Conservation (phyloP, 2,888 invertebrate species). For the Parelbella ahira region DNA sequence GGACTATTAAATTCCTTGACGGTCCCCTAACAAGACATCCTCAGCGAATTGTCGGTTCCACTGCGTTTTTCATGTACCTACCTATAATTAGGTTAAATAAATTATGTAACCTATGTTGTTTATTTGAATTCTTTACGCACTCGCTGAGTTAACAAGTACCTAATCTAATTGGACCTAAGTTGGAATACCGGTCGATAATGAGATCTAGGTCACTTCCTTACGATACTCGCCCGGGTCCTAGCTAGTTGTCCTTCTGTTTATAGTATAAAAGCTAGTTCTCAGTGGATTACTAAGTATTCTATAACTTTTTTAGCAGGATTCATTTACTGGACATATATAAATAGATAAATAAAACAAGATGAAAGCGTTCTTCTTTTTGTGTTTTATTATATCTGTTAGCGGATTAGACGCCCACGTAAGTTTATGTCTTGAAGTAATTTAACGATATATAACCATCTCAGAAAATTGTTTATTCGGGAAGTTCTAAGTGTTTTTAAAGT, state of each 20-base stretch:
- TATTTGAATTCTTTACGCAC: too few relatives aligned
- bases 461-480: too few relatives aligned
- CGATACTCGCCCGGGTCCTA: constrained; percentile 8
- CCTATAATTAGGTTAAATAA: too few relatives aligned
- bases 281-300: constrained; percentile 16
- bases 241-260: constrained; percentile 29
- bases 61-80: too few relatives aligned
- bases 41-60: too few relatives aligned
- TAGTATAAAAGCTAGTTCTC: constrained; percentile 31
- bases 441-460: too few relatives aligned
- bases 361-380: constrained; percentile 27
- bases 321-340: background rate
- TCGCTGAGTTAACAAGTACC: too few relatives aligned
- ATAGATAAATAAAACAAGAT: constrained; percentile 24
- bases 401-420: constrained; percentile 39
- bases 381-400: constrained; percentile 41
- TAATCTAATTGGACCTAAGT: constrained; percentile 5
- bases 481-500: too few relatives aligned
- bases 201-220: constrained; percentile 26
- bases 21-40: too few relatives aligned
- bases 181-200: constrained; percentile 31
- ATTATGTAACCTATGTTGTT: too few relatives aligned
- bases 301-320: constrained; percentile 23
- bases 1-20: too few relatives aligned
- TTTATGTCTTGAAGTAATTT: too few relatives aligned